Evolutionary conservation across 2,888 invertebrate genomes (phyloP).

Genomic region (Cephonodes hylas): DNA sequence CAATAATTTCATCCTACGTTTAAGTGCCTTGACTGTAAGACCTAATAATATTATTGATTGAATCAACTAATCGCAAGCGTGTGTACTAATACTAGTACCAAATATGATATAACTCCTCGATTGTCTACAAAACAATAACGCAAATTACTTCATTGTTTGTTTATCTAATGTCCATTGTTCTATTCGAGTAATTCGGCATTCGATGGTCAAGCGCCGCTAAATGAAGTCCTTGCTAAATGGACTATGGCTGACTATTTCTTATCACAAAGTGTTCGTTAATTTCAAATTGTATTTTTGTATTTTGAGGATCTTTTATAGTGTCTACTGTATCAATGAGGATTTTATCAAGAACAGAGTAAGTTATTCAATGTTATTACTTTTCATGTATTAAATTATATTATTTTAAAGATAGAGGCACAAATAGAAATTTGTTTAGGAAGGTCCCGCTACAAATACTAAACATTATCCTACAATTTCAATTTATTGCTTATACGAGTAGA

Average conservation of each 20-base stretch:
- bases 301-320: background rate
- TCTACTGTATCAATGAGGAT: background rate
- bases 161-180: constrained; percentile 1
- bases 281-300: background rate
- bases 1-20: too few relatives aligned
- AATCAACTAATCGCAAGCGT: background rate
- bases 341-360: background rate
- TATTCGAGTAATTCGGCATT: background rate
- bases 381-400: background rate
- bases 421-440: too few relatives aligned
- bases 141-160: constrained; percentile 7
- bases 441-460: too few relatives aligned
- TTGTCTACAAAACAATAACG: constrained; percentile 5
- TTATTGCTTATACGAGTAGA: too few relatives aligned
- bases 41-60: too few relatives aligned
- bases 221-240: background rate
- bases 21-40: too few relatives aligned
- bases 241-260: background rate
- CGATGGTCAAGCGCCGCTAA: background rate
- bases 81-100: background rate
- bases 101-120: background rate
- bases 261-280: background rate
- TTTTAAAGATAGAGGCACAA: background rate
- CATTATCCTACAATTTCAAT: too few relatives aligned
- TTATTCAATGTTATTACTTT: background rate